Evolutionary conservation across 2,797 vertebrate species (phyloP).

Genomic region (Agapornis canus): DNA sequence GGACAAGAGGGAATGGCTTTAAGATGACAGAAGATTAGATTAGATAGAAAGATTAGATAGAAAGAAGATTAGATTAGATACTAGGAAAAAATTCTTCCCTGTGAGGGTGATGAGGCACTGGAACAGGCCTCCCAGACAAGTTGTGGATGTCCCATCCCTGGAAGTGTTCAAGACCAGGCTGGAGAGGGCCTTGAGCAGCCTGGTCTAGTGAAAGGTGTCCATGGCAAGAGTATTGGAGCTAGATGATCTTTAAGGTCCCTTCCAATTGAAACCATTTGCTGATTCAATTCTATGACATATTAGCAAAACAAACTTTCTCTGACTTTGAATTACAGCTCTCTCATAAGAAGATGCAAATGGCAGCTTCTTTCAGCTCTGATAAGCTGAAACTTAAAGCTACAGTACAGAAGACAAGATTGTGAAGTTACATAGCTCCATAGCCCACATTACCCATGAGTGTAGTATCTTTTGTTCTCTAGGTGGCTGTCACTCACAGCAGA

Average conservation of each 20-base stretch:
- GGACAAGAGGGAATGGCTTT: neutral
- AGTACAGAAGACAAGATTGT: neutral
- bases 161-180: neutral
- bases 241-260: neutral
- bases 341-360: neutral
- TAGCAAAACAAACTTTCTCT: neutral
- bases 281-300: neutral
- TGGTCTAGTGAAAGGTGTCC: neutral
- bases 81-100: neutral
- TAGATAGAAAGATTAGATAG: too few relatives aligned
- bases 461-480: neutral
- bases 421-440: neutral
- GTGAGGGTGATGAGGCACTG: neutral
- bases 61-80: neutral
- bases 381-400: neutral
- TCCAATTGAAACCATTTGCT: neutral
- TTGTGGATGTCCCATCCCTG: neutral
- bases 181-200: neutral
- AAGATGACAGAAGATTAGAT: neutral
- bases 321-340: neutral
- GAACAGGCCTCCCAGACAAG: neutral
- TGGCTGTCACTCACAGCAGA: neutral
- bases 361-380: neutral
- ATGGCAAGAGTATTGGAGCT: neutral
- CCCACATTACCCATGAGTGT: accelerated